A percentile compares a stretch with the other conserved stretches of the same genome.
phyloP scores from a whole-genome alignment of 2,113 vertebrate species.

The Eublepharis macularius region DNA sequence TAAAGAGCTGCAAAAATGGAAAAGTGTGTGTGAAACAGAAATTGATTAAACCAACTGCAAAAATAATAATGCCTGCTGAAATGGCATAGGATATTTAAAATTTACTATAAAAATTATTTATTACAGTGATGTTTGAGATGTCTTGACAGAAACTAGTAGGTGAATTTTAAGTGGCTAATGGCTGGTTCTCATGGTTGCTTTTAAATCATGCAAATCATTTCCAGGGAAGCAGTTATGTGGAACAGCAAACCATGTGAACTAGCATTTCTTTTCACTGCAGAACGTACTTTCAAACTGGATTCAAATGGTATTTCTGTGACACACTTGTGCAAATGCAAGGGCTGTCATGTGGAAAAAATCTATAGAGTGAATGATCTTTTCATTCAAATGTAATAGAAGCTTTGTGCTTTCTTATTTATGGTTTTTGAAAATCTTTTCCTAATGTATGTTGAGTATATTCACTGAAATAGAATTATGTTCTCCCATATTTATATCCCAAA shows the following conservation, averaged over 20 bases:
- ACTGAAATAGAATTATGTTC: not conserved
- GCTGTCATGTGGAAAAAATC: not conserved
- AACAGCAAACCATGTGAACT: not conserved
- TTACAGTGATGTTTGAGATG: slow-evolving; percentile 13
- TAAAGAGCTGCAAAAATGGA: slow-evolving; percentile 70
- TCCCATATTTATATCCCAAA: not conserved
- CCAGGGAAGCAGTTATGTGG: not conserved
- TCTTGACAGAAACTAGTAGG: not conserved
- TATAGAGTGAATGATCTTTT: not conserved
- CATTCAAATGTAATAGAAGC: not conserved
- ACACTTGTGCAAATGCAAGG: not conserved
- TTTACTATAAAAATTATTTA: slow-evolving; percentile 16
- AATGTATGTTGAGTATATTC: not conserved
- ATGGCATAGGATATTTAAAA: slow-evolving; percentile 17
- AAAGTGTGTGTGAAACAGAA: slow-evolving; percentile 42
- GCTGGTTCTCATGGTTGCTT: not conserved
- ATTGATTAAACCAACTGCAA: slow-evolving; percentile 53
- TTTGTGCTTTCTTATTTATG: not conserved
- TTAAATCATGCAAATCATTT: not conserved
- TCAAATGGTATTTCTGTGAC: not conserved
- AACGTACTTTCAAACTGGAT: not conserved
- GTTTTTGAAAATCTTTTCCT: not conserved
- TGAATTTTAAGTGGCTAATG: not conserved
- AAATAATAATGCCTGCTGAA: slow-evolving; percentile 35
- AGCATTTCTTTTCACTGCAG: not conserved